These are phyloP conservation scores for Papilio gigon DNA, from an alignment of 2,888 invertebrate genomes.

Conservation along the genomic window DNA sequence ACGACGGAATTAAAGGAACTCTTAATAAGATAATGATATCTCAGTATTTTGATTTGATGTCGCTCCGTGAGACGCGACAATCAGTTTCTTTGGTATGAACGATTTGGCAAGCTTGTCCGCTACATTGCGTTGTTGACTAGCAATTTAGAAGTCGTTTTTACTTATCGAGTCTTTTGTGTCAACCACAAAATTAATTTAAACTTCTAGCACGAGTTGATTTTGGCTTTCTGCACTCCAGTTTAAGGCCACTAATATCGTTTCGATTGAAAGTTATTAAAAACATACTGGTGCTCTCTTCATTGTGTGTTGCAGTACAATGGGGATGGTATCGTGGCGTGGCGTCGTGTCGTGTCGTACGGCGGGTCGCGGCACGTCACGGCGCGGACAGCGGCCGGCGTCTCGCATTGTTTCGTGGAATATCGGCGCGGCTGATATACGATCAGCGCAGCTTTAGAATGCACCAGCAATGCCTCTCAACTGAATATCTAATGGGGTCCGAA, in stretches of 20 bases:
- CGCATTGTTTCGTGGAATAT: conserved; percentile 79
- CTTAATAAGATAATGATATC: conserved; percentile 40
- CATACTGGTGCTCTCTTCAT: background rate
- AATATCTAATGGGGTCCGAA: conserved; percentile 80
- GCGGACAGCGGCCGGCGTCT: conserved; percentile 63
- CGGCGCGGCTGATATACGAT: conserved; percentile 79
- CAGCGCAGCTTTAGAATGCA: conserved; percentile 76
- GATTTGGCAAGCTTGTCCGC: background rate
- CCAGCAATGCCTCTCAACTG: conserved; percentile 75
- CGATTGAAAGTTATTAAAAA: background rate
- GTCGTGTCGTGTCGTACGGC: conserved; percentile 37
- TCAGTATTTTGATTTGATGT: conserved; percentile 38
- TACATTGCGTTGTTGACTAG: background rate
- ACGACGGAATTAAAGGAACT: conserved; percentile 36
- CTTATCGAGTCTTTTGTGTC: too few relatives aligned
- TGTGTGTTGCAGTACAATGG: conserved; percentile 12
- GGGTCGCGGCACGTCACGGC: conserved; percentile 61
- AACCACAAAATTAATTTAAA: background rate
- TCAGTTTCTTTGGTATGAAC: background rate
- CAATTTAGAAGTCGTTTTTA: background rate
- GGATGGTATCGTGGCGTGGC: background rate
- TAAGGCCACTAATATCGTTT: background rate
- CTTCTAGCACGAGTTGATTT: background rate
- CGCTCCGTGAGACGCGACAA: conserved; percentile 12
- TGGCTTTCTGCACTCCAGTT: too few relatives aligned